Conservation (phyloP, 1,140 invertebrate genomes). For the Notospermus geniculatus region DNA sequence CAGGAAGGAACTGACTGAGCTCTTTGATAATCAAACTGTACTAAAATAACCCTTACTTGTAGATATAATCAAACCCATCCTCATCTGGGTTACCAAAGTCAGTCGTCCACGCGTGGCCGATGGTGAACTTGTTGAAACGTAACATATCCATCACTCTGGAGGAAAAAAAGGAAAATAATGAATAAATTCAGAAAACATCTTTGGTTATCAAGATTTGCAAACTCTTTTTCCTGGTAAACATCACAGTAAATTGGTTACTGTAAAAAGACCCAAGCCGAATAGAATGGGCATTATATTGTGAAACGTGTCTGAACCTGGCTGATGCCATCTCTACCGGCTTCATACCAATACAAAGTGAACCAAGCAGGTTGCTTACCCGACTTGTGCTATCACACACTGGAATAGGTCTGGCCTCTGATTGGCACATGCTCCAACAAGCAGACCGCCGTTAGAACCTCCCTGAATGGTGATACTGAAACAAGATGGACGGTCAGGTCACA, state of each 20-base stretch:
- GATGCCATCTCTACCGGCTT: too few relatives aligned
- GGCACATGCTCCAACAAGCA: slow-evolving; percentile 81
- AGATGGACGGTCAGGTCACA: neutral
- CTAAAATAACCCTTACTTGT: slow-evolving; percentile 63
- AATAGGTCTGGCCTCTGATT: slow-evolving; percentile 96
- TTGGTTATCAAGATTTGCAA: too few relatives aligned
- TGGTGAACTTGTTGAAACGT: slow-evolving; percentile 97
- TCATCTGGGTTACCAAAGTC: slow-evolving; percentile 94
- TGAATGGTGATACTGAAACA: slow-evolving; percentile 75
- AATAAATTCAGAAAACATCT: too few relatives aligned
- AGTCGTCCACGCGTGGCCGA: slow-evolving; percentile 93
- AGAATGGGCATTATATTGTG: too few relatives aligned
- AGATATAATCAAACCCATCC: slow-evolving; percentile 83
- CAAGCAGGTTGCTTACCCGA: slow-evolving; percentile 69
- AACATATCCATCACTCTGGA: slow-evolving; percentile 94
- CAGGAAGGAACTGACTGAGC: too few relatives aligned
- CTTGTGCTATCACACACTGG: slow-evolving; percentile 85
- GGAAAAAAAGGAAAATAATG: slow-evolving; percentile 28
- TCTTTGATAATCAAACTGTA: neutral
- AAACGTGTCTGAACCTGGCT: too few relatives aligned
- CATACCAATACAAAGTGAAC: too few relatives aligned
- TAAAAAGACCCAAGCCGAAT: too few relatives aligned
- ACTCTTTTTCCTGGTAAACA: too few relatives aligned
- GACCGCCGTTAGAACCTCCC: slow-evolving; percentile 94
- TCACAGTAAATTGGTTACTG: too few relatives aligned